Conservation (phyloP, 2,113 vertebrate genomes). For the Zonotrichia leucophrys region DNA sequence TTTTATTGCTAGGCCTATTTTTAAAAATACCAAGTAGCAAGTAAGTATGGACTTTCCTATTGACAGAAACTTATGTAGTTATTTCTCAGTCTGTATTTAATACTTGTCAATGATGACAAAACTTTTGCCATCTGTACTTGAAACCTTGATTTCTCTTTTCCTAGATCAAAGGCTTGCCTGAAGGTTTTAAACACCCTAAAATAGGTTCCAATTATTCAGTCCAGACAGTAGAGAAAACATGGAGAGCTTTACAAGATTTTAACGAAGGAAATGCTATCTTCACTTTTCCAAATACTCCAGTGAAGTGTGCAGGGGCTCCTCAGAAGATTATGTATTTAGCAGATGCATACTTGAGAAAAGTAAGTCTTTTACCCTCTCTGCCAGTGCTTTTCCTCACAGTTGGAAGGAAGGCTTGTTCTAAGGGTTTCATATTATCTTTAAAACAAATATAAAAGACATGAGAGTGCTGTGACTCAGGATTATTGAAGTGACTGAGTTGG, state of each 20-base stretch:
- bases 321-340: slow-evolving; percentile 99
- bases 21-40: not conserved
- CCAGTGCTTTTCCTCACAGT: not conserved
- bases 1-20: not conserved
- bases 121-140: not conserved
- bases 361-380: slow-evolving; percentile 41
- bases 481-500: not conserved
- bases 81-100: slow-evolving; percentile 77
- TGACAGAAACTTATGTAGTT: not conserved
- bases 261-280: slow-evolving; percentile 94
- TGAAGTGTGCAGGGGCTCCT: slow-evolving; percentile 95
- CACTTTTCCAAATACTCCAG: slow-evolving; percentile 89
- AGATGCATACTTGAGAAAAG: slow-evolving; percentile 90
- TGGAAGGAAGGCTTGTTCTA: not conserved
- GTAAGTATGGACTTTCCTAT: not conserved
- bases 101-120: not conserved
- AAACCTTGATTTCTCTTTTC: slow-evolving; percentile 31
- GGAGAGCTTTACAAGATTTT: slow-evolving; percentile 90
- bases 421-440: not conserved
- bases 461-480: not conserved
- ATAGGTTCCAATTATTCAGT: slow-evolving; percentile 96
- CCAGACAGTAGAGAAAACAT: slow-evolving; percentile 91
- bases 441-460: not conserved
- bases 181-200: slow-evolving; percentile 87
- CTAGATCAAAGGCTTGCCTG: slow-evolving; percentile 95